Evolutionary conservation across 2,113 vertebrate genomes (phyloP).

Genomic region (Aramus guarauna): DNA sequence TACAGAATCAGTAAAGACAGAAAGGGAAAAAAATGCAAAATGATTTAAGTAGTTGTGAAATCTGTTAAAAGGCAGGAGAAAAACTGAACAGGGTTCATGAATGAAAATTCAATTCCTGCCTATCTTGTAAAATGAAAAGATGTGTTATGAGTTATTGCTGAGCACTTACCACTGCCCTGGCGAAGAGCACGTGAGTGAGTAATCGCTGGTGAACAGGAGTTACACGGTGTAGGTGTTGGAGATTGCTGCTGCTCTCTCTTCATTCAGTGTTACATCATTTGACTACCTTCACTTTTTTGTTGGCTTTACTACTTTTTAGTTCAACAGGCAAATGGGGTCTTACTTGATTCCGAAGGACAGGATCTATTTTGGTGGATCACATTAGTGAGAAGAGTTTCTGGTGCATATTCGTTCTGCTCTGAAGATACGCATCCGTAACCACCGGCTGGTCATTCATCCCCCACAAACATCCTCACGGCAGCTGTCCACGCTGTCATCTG

Average conservation of each 20-base stretch:
- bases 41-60: not conserved
- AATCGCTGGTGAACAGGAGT: not conserved
- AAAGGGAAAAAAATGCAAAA: not conserved
- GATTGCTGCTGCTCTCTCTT: not conserved
- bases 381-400: not conserved
- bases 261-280: not conserved
- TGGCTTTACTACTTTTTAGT: not conserved
- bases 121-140: not conserved
- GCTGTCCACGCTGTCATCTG: not conserved
- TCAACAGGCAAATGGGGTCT: not conserved
- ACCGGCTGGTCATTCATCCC: not conserved
- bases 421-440: not conserved
- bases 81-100: not conserved
- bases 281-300: not conserved
- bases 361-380: not conserved
- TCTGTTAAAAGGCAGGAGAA: not conserved
- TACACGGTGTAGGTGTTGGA: accelerated
- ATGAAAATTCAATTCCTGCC: not conserved
- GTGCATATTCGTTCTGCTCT: accelerated
- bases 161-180: not conserved
- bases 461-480: accelerated
- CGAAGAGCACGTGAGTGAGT: not conserved
- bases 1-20: not conserved
- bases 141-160: not conserved
- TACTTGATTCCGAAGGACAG: not conserved